phyloP scores from a whole-genome alignment of 2,113 vertebrate species.

The Pygathrix nemaeus region DNA sequence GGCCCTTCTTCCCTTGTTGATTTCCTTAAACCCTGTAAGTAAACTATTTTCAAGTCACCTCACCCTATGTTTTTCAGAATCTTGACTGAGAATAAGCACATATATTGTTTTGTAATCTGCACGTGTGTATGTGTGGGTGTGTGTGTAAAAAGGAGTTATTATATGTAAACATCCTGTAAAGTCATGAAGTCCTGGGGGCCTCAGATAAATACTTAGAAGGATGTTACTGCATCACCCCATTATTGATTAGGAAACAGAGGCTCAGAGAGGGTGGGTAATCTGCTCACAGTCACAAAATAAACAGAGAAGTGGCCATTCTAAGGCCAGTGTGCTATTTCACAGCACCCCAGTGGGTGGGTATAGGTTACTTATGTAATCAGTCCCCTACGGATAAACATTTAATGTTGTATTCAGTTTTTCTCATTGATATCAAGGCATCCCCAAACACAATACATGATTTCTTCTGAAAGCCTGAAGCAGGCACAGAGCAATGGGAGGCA shows the following conservation, averaged over 20 bases:
- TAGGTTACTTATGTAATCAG: not conserved
- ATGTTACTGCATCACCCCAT: too few species aligned
- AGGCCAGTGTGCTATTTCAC: not conserved
- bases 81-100: not conserved
- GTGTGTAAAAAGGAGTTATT: not conserved
- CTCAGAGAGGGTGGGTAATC: too few species aligned
- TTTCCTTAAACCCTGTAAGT: not conserved
- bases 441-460: not conserved
- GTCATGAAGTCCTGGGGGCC: too few species aligned
- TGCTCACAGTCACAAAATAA: too few species aligned
- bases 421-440: not conserved
- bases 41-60: not conserved
- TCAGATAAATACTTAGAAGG: too few species aligned
- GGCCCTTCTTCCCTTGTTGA: not conserved
- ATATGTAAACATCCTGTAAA: not conserved
- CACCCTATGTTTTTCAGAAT: not conserved
- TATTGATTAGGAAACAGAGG: too few species aligned
- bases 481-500: accelerated
- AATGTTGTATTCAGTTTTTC: not conserved
- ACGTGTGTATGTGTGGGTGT: not conserved
- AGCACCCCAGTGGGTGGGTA: not conserved
- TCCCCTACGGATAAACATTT: not conserved
- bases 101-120: not conserved
- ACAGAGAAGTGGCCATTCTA: not conserved
- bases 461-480: not conserved